phyloP scores from a whole-genome alignment of 1,140 invertebrate species.

The Eufriesea mexicana region DNA sequence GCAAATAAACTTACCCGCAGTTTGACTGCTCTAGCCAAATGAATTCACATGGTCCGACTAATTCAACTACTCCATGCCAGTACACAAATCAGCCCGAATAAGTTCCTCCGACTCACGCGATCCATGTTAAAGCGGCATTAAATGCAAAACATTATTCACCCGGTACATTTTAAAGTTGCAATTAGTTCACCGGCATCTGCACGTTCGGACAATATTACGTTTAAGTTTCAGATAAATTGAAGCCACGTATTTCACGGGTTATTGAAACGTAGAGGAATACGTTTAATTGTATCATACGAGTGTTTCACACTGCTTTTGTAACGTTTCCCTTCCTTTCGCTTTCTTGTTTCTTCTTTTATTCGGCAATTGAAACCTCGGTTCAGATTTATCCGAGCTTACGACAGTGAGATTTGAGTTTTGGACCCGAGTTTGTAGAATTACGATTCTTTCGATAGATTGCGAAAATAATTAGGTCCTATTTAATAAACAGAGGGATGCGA shows the following conservation, averaged over 20 bases:
- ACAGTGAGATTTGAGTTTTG: too few relatives aligned
- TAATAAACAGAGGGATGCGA: too few relatives aligned
- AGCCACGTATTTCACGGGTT: not conserved
- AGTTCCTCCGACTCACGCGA: slow-evolving; percentile 3
- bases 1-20: slow-evolving; percentile 35
- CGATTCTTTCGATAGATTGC: too few relatives aligned
- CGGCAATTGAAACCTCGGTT: too few relatives aligned
- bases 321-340: too few relatives aligned
- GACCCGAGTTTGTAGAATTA: too few relatives aligned
- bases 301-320: too few relatives aligned
- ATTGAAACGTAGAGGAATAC: not conserved
- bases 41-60: slow-evolving; percentile 33
- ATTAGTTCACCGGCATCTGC: not conserved
- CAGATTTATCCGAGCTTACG: too few relatives aligned
- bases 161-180: not conserved
- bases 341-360: too few relatives aligned
- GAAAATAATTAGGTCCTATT: too few relatives aligned
- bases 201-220: not conserved
- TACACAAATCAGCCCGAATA: slow-evolving; percentile 16
- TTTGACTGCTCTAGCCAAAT: slow-evolving; percentile 25
- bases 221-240: not conserved
- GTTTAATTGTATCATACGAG: not conserved
- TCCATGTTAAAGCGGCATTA: slow-evolving; percentile 1
- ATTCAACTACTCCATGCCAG: slow-evolving; percentile 21
- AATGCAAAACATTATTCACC: not conserved